Evolutionary conservation across 2,797 vertebrate genomes (phyloP).

Genomic region (Pelodytes ibericus): DNA sequence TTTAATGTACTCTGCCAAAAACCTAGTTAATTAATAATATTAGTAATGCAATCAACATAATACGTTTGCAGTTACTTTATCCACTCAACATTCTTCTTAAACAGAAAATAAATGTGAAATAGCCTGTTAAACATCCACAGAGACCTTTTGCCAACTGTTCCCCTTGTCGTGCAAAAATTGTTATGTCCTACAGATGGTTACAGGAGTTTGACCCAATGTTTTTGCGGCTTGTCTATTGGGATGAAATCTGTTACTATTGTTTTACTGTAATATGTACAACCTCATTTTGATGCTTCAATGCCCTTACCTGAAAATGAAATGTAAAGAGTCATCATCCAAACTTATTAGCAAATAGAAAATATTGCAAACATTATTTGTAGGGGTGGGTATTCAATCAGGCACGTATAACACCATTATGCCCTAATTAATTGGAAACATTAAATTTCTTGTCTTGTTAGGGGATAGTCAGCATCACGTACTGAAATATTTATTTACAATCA

Average conservation of each 20-base stretch:
- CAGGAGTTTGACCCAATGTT: not conserved
- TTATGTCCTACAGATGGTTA: not conserved
- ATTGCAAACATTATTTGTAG: not conserved
- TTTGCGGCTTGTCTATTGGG: not conserved
- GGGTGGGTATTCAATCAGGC: not conserved
- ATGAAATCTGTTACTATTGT: constrained; percentile 14
- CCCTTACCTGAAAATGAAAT: not conserved
- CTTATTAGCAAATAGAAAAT: not conserved
- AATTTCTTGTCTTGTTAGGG: constrained; percentile 7
- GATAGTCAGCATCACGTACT: not conserved
- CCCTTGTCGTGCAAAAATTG: not conserved
- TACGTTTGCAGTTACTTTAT: no score
- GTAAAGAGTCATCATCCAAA: not conserved
- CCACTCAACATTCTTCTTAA: no score
- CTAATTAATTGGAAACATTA: not conserved
- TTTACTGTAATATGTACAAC: not conserved
- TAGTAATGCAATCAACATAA: no score
- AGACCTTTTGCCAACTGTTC: not conserved
- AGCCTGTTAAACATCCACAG: not conserved
- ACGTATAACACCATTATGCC: not conserved
- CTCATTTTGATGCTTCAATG: not conserved
- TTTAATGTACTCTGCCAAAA: no score
- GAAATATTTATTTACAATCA: constrained; percentile 1
- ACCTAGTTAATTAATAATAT: no score
- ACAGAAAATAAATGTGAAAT: no score